Evolutionary conservation across 2,797 vertebrate genomes (phyloP).

Genomic region (Octomys mimax): DNA sequence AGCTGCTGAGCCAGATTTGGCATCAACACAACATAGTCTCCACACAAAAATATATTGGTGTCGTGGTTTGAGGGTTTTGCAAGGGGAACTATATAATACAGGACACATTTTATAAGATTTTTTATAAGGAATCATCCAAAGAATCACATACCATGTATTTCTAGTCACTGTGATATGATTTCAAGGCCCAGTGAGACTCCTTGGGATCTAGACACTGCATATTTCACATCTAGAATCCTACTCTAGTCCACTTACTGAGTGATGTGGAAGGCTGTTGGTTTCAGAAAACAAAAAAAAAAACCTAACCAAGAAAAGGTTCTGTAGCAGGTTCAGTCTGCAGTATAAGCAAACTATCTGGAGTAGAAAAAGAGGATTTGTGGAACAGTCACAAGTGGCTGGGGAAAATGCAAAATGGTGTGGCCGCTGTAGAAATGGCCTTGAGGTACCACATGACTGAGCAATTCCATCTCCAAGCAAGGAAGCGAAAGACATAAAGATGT

Average conservation of each 20-base stretch:
- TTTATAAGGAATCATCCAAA: too few relatives aligned
- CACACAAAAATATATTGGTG: not conserved
- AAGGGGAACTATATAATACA: too few relatives aligned
- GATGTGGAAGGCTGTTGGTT: not conserved
- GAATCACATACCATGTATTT: not conserved
- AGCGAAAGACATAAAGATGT: too few relatives aligned
- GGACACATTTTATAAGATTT: too few relatives aligned
- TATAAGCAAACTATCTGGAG: not conserved
- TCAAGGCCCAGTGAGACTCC: not conserved
- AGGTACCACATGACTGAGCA: too few relatives aligned
- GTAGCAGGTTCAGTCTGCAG: not conserved
- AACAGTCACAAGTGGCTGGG: too few relatives aligned
- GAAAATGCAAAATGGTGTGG: too few relatives aligned
- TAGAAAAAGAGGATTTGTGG: too few relatives aligned
- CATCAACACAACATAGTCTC: not conserved
- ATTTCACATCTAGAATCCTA: not conserved
- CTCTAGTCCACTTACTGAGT: not conserved
- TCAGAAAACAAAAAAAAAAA: not conserved
- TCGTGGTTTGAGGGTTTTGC: too few relatives aligned
- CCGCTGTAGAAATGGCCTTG: too few relatives aligned
- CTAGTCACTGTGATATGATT: not conserved
- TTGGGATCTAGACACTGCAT: not conserved
- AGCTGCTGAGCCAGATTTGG: not conserved
- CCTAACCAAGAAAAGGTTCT: not conserved
- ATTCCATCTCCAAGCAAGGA: too few relatives aligned